Evolutionary conservation across 2,888 invertebrate species (phyloP).

Genomic region (Nephrotoma guestfalica): DNA sequence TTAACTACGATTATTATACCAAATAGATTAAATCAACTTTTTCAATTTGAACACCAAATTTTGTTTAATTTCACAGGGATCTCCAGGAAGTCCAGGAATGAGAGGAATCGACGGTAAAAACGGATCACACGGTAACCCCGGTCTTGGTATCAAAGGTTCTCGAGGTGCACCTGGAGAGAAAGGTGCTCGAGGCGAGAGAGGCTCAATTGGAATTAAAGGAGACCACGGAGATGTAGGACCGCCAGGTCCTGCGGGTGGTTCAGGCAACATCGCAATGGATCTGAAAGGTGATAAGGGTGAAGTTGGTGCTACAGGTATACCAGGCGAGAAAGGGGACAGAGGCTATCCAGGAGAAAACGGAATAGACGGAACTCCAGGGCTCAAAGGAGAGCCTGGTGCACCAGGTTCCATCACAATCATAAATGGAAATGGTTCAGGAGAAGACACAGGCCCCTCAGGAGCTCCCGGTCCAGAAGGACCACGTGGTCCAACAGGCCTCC

Average conservation of each 20-base stretch:
- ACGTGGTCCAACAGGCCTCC: slow-evolving; percentile 29
- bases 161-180: not conserved
- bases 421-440: not conserved
- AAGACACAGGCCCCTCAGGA: not conserved
- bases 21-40: too few species aligned
- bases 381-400: slow-evolving; percentile 46
- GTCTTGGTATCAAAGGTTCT: slow-evolving; percentile 32
- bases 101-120: slow-evolving; percentile 33
- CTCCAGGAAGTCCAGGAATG: not conserved
- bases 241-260: not conserved
- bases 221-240: slow-evolving; percentile 38
- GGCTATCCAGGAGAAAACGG: not conserved
- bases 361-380: slow-evolving; percentile 40
- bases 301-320: slow-evolving; percentile 39
- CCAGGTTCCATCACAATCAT: not conserved
- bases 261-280: not conserved
- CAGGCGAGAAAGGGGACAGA: slow-evolving; percentile 34
- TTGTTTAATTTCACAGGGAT: slow-evolving; percentile 11
- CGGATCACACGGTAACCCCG: not conserved
- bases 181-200: slow-evolving; percentile 48
- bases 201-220: slow-evolving; percentile 46
- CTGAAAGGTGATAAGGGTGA: slow-evolving; percentile 27
- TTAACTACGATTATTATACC: too few species aligned
- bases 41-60: not conserved
- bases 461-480: not conserved